Base-by-base conservation (phyloP, 2,888 invertebrate genomes). In the Melikaiella ostensackeni region DNA sequence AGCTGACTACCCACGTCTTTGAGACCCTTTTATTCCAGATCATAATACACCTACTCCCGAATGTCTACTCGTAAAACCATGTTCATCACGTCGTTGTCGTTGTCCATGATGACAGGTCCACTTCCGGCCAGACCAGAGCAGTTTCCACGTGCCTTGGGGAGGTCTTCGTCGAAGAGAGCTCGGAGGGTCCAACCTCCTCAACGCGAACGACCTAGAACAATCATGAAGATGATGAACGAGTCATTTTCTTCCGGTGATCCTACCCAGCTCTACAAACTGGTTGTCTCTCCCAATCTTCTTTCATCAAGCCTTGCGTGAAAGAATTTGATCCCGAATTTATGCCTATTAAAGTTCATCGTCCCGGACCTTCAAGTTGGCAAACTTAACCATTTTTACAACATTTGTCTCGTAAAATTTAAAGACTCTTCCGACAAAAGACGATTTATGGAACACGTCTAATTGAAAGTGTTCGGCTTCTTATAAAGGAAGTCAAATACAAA, bases 41-140 rank as follows among this genome's bases (percentile, higher is more conserved):
- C 85, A 86, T 85, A 86, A 87, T 84, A 85, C 85, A 86, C 86
- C 87, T 85, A 86, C 85, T 82, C 83, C 77, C 77, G 50, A 70
- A 30, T 30, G 21, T 42, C 64, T 42, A 64, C 70, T 70, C 70
- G 50, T 70, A 70, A 70, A 70, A 46, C 27, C 79, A 76, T 79
- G 81, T 88, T 86, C 85, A 84, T 89, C 86, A 85, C 85, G 81
- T 87, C 85, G 83, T 84, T 84, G 83, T 82, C 84, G 80, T 84
- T 84, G 84, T 82, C 84, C 80, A 80, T 84, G 86, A 84, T 83
- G 88, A 87, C 88, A 87, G 86, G 87, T 84, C 87, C 84, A 86
- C 88, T 88, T 89, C 87, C 87, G 86, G 86, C 70, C 46, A 46
- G 19, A 50, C 50, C 30, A 30, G 27, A 70, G 30, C 11, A 19